These are phyloP conservation scores for Phataginus tricuspis DNA, from an alignment of 2,797 vertebrate genomes.

Conservation along the genomic window DNA sequence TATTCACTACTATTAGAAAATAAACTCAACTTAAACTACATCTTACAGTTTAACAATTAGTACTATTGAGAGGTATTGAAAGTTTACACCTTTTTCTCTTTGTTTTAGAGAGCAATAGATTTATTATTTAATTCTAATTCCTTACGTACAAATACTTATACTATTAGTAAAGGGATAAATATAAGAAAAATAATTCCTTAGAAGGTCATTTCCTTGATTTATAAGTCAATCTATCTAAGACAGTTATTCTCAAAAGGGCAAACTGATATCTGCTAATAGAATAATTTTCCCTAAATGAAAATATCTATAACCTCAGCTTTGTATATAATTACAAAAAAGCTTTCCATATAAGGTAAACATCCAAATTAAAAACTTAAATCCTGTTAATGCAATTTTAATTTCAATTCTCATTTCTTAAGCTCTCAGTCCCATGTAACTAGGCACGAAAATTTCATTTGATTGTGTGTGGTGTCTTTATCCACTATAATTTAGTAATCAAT, in stretches of 20 bases:
- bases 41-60: background rate
- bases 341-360: background rate
- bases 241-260: slow-evolving; percentile 59
- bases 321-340: slow-evolving; percentile 55
- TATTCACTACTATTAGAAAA: background rate
- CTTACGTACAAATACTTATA: background rate
- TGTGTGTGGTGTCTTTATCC: background rate
- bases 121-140: background rate
- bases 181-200: slow-evolving; percentile 25
- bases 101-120: background rate
- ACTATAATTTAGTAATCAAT: background rate
- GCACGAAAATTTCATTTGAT: background rate
- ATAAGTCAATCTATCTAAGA: background rate
- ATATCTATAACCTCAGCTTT: background rate
- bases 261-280: slow-evolving; percentile 53
- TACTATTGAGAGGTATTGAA: background rate
- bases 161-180: slow-evolving; percentile 35
- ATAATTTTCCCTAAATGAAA: slow-evolving; percentile 59
- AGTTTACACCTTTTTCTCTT: background rate
- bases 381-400: background rate
- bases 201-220: background rate
- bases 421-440: background rate
- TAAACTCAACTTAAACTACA: background rate
- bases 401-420: background rate
- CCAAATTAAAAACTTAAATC: background rate